Evolutionary conservation across 1,140 invertebrate genomes (phyloP).

Genomic region (Drosophila kohkoa): DNA sequence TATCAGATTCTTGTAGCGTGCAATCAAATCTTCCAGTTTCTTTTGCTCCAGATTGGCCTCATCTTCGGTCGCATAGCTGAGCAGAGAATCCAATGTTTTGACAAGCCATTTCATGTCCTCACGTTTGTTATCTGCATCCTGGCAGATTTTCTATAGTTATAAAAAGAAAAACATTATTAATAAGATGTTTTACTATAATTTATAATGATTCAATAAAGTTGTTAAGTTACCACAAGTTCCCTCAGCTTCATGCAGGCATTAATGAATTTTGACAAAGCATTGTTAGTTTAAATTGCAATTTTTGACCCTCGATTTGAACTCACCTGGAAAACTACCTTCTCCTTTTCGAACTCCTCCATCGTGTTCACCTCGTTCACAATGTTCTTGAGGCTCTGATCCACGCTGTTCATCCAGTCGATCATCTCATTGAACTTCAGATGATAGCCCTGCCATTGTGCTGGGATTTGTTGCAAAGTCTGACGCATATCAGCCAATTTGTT

Average conservation of each 20-base stretch:
- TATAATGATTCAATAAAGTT: constrained; percentile 40
- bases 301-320: constrained; percentile 54
- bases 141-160: constrained; percentile 90
- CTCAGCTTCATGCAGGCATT: constrained; percentile 85
- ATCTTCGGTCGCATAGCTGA: constrained; percentile 91
- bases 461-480: constrained; percentile 93
- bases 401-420: constrained; percentile 95
- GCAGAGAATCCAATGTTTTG: constrained; percentile 93
- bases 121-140: constrained; percentile 94
- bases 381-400: constrained; percentile 92
- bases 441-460: constrained; percentile 95
- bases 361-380: constrained; percentile 93
- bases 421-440: constrained; percentile 93
- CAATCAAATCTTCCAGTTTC: constrained; percentile 92
- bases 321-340: constrained; percentile 96
- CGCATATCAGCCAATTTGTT: constrained; percentile 90
- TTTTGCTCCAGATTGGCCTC: constrained; percentile 92
- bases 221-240: constrained; percentile 86
- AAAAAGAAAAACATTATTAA: constrained; percentile 37
- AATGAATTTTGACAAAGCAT: constrained; percentile 44
- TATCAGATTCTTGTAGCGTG: constrained; percentile 95
- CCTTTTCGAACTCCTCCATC: constrained; percentile 94
- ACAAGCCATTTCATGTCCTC: constrained; percentile 98
- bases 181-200: background rate
- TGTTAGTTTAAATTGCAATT: constrained; percentile 6